phyloP scores from a whole-genome alignment of 2,888 invertebrate species.

The Ephialtes manifestator region DNA sequence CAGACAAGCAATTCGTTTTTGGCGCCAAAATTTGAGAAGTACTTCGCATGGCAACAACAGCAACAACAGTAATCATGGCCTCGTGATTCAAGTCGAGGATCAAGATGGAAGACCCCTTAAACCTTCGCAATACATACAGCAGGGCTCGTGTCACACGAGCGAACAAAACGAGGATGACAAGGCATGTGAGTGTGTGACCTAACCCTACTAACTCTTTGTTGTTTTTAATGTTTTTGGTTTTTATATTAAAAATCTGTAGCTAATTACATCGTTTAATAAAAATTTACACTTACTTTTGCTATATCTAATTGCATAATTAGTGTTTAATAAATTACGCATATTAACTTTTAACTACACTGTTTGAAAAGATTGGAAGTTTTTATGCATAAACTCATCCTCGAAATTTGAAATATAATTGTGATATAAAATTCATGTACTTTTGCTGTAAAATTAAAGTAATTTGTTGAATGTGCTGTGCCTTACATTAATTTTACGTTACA shows the following conservation, averaged over 20 bases:
- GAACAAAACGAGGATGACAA: slow-evolving; percentile 82
- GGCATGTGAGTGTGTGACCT: slow-evolving; percentile 86
- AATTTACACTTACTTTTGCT: neutral
- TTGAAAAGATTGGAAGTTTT: no score
- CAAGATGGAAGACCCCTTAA: slow-evolving; percentile 87
- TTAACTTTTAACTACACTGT: neutral
- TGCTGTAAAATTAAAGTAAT: no score
- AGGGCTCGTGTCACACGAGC: slow-evolving; percentile 78
- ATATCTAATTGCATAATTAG: neutral
- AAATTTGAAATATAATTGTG: no score
- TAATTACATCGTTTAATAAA: slow-evolving; percentile 11
- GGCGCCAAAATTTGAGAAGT: slow-evolving; percentile 77
- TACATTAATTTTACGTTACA: no score
- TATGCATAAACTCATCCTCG: no score
- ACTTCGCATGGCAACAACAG: slow-evolving; percentile 53
- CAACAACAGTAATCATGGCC: slow-evolving; percentile 84
- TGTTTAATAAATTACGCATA: neutral
- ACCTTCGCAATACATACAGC: slow-evolving; percentile 87
- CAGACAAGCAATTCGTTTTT: slow-evolving; percentile 80
- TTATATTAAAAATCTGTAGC: neutral
- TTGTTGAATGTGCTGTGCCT: no score
- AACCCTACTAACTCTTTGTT: slow-evolving; percentile 83
- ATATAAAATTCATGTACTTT: no score
- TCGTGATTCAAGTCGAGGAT: slow-evolving; percentile 88
- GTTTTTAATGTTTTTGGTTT: slow-evolving; percentile 53